phyloP scores from a whole-genome alignment of 2,113 vertebrate genomes.

The Phyllostomus discolor region DNA sequence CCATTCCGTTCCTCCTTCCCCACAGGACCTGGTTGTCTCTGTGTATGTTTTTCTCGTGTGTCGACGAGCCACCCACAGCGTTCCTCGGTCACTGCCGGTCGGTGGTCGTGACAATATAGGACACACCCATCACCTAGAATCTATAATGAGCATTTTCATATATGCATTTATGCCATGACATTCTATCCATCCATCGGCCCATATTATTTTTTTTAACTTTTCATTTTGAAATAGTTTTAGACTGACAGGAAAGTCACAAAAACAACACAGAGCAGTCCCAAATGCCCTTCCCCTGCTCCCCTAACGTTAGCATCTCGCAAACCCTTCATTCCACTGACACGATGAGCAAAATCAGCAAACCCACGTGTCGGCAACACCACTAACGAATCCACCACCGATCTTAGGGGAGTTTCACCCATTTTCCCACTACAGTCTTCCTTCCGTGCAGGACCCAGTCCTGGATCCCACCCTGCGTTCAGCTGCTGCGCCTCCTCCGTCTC shows the following conservation, averaged over 20 bases:
- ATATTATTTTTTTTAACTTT: background rate
- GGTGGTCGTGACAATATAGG: background rate
- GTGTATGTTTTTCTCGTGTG: too few relatives aligned
- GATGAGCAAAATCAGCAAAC: background rate
- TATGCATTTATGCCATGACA: background rate
- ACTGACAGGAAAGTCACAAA: background rate
- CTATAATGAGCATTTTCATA: background rate
- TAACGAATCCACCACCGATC: background rate
- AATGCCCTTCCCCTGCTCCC: background rate
- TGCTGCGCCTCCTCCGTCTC: background rate
- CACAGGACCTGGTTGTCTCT: too few relatives aligned
- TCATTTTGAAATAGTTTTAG: background rate
- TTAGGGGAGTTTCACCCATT: rapidly evolving
- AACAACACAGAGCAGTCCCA: background rate
- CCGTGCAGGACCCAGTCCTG: background rate
- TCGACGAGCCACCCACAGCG: too few relatives aligned
- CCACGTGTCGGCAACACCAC: rapidly evolving
- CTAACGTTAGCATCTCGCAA: background rate
- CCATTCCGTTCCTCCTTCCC: too few relatives aligned
- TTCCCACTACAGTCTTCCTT: rapidly evolving
- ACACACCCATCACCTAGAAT: background rate
- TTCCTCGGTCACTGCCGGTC: too few relatives aligned
- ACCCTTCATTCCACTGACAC: background rate
- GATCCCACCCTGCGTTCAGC: too few relatives aligned
- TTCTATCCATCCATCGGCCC: background rate